Evolutionary conservation across 2,113 vertebrate species (phyloP).

Genomic region (Bagarius yarrelli): DNA sequence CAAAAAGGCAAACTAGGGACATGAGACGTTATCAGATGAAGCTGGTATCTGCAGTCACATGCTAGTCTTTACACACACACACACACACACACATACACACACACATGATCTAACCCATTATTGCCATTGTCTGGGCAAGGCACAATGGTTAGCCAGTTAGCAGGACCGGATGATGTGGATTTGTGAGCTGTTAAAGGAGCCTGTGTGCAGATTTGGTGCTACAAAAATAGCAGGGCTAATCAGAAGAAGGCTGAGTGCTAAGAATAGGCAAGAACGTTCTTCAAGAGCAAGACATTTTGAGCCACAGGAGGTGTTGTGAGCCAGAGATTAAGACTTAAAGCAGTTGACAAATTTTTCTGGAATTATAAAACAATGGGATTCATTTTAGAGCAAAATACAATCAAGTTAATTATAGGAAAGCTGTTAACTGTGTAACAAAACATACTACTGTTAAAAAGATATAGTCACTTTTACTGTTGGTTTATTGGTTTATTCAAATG

Average conservation of each 20-base stretch:
- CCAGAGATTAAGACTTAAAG: neutral
- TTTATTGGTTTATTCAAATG: too few species aligned
- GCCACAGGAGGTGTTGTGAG: constrained; percentile 8
- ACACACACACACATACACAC: neutral
- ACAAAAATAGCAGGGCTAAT: constrained; percentile 46
- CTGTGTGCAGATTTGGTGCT: constrained; percentile 39
- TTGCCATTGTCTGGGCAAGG: neutral
- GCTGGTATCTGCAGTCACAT: neutral
- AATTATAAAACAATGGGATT: neutral
- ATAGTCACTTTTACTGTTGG: neutral
- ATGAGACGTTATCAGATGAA: neutral
- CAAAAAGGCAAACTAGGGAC: neutral
- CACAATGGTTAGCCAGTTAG: constrained; percentile 32
- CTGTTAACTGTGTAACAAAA: neutral
- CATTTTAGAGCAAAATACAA: neutral
- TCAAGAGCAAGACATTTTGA: constrained; percentile 39
- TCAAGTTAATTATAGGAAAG: neutral
- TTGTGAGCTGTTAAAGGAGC: constrained; percentile 23
- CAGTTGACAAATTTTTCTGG: neutral
- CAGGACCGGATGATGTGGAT: constrained; percentile 35
- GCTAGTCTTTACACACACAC: neutral
- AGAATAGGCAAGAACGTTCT: constrained; percentile 36
- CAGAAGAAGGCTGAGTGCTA: constrained; percentile 35
- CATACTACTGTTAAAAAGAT: neutral
- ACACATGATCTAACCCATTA: neutral